Conservation (phyloP, 2,797 vertebrate genomes). For the Coregonus sp. region DNA sequence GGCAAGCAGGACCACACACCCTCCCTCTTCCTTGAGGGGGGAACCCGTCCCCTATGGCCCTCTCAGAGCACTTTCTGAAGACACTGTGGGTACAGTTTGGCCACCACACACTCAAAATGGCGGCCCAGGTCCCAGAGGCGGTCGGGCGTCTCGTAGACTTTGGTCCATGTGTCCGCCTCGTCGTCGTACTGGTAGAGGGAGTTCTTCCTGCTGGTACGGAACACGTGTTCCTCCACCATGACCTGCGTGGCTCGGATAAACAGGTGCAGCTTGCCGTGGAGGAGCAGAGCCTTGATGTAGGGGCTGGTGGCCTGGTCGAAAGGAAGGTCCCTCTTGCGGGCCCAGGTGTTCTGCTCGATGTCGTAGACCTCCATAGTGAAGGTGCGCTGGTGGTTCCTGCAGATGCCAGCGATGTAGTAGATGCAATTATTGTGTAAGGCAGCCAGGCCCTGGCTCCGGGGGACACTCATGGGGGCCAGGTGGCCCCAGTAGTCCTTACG, state of each 20-base stretch:
- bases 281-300: slow-evolving; percentile 92
- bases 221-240: slow-evolving; percentile 96
- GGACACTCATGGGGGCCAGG: slow-evolving; percentile 91
- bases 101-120: slow-evolving; percentile 99
- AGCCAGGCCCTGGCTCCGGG: slow-evolving; percentile 92
- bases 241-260: slow-evolving; percentile 98
- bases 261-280: slow-evolving; percentile 91
- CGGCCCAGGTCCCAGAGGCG: slow-evolving; percentile 98
- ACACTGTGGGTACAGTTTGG: slow-evolving; percentile 99
- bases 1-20: slow-evolving; percentile 56
- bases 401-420: slow-evolving; percentile 97
- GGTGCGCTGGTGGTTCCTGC: slow-evolving; percentile 94
- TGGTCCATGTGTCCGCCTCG: slow-evolving; percentile 87
- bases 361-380: slow-evolving; percentile 97
- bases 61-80: slow-evolving; percentile 98
- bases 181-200: slow-evolving; percentile 96
- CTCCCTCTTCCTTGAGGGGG: slow-evolving; percentile 35
- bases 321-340: slow-evolving; percentile 89
- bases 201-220: slow-evolving; percentile 99
- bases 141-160: slow-evolving; percentile 96
- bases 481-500: slow-evolving; percentile 98
- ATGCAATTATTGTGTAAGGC: slow-evolving; percentile 90
- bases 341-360: slow-evolving; percentile 92
- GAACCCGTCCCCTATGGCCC: not conserved
- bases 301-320: slow-evolving; percentile 97